Evolutionary conservation across 2,888 invertebrate genomes (phyloP), one percentile per base, ranked within the genome.

Genomic region (Campopleginae sp.): DNA sequence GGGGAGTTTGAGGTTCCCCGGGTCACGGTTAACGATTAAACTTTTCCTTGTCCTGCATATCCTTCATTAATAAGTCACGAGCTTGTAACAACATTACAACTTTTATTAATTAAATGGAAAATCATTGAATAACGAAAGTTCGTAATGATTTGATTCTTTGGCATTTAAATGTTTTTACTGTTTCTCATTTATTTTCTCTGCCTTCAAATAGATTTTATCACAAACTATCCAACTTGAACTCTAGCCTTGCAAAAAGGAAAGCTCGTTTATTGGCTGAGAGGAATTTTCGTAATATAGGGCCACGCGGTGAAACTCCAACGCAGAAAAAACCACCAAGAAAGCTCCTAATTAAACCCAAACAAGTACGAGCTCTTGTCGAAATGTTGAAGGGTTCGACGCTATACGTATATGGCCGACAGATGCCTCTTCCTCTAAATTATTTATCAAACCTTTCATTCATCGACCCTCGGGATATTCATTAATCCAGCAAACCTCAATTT

Each of bases 361-460:
- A 80, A 76, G 76, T 68, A 75, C 76, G 84, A 80, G 80, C 80
- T 72, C 68, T 80, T 27, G 42, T 46, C n/a, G 82, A 87, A 87
- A 87, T 88, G 87, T 87, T 87, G 48, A 54, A 88, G 85, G 86
- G 87, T 88, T 89, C 88, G 87, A 68, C 5, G 17, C 38, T 8
- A 38, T 17, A 10, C 38, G 33, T 33, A 38, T 38, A 38, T 10
- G 8, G 38, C 38, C 10, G 44, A 5, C 46, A 31, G 12, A 75
- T 46, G 61, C 42, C 27, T 12, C 42, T 58, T 27, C 3, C 31
- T 31, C 61, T 46, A n/a, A 27, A 27, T 74, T 27, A 42, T 23
- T 27, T 46, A 23, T 44, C 14, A 5, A 42, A 68, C 12, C 7
- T 46, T 68, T 27, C 23, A 17, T 68, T 44, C 44, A 68, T 68